Base-by-base conservation (phyloP, 2,797 vertebrate species). In the Stomatorhinus walkeri region DNA sequence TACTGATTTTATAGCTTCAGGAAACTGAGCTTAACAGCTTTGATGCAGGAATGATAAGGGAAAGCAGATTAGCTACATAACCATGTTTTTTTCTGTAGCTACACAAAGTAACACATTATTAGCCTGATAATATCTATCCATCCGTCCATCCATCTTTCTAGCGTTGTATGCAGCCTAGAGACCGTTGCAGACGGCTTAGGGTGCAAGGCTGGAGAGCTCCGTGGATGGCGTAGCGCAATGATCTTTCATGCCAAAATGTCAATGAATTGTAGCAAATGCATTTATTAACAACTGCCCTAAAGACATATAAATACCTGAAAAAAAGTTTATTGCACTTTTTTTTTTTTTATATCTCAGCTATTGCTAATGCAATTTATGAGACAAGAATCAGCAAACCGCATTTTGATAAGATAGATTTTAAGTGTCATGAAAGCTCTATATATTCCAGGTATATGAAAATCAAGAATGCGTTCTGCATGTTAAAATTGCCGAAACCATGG, bases 31-130 rank as follows among this genome's bases (percentile, higher is more conserved):
- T 72, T 72, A 72, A 36, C 64, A 7, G 28, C 28, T 81, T 81
- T 81, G 76, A 81, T 81, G 76, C 40, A 10, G 36, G 43, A 43
- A 19, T 81, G 76, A 81, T 22, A 81, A 81, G 14, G 19, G 40
- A 81, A n/a, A 81, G 76, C 76, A 81, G 76, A 81, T 81, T 81
- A 81, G 43, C 40, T 40, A 81, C 76, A 81, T 81, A 81, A n/a
- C 76, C 40, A 5, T 72, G 28, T 36, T 72, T 72, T 59, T 36
- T 36, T 72, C 64, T 72, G 28, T 36, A 72, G 76, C 76, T 9
- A 46, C 76, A 81, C 76, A 8, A 81, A 46, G 76, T 81, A 46
- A 46, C 40, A 81, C 19, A n/a, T 46, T 81, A 81, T 81, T 81
- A 81, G 36, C 8, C 16, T 43, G 36, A 81, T 43, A 3, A n/a